Percentiles rank a stretch among this genome's conserved stretches.
Conservation (phyloP, 2,113 vertebrate genomes). For the Accipiter cooperii region DNA sequence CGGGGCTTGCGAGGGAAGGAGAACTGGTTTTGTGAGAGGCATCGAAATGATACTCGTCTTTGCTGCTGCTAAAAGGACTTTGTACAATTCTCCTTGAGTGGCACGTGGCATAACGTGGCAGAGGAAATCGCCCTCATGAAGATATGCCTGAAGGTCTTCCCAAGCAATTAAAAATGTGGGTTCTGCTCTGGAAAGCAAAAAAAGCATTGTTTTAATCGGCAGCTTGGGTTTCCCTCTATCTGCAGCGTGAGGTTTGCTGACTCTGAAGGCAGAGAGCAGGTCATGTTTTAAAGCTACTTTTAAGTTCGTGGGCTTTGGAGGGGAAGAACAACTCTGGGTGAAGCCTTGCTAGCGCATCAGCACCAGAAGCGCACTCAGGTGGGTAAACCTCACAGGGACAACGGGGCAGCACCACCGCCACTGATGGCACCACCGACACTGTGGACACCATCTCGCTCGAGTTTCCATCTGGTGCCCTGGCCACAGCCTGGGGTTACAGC, state of each 20-base stretch:
- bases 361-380: neutral
- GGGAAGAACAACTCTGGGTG: neutral
- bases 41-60: neutral
- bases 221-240: neutral
- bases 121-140: neutral
- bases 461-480: neutral
- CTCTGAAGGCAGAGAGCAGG: neutral
- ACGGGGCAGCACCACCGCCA: rapidly evolving
- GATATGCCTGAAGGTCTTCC: rapidly evolving
- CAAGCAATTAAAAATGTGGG: neutral
- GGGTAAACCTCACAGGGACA: neutral
- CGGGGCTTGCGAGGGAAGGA: neutral
- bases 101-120: neutral
- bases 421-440: neutral
- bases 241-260: neutral
- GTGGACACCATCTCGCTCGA: neutral
- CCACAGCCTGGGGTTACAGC: neutral
- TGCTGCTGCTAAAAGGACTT: neutral
- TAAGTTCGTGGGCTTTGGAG: neutral
- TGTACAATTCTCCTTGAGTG: neutral
- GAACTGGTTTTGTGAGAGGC: neutral
- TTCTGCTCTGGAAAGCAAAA: neutral
- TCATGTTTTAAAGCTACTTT: neutral
- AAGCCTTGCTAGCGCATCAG: neutral
- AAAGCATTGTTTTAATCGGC: neutral